phyloP scores from a whole-genome alignment of 2,797 vertebrate genomes.

The Sebastes flavidus region DNA sequence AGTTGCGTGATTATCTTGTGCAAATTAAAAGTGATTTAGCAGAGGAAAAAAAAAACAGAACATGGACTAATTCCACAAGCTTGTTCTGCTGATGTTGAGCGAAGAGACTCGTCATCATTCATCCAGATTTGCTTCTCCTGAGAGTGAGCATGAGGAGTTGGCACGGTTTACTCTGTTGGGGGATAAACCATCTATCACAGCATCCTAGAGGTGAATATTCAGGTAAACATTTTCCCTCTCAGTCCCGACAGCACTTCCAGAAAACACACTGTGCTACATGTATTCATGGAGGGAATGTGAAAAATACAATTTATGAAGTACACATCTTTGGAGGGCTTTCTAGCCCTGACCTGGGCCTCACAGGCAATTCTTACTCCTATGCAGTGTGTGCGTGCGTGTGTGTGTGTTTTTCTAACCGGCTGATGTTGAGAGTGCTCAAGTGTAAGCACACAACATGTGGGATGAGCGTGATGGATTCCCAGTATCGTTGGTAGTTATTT shows the following conservation, averaged over 20 bases:
- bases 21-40: constrained; percentile 55
- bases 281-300: neutral
- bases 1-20: constrained; percentile 55
- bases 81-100: constrained; percentile 45
- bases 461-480: constrained; percentile 64
- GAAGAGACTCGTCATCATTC: constrained; percentile 43
- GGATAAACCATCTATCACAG: constrained; percentile 27
- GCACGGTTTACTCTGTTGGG: neutral
- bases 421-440: constrained; percentile 16
- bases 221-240: neutral
- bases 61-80: constrained; percentile 44
- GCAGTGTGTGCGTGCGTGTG: neutral
- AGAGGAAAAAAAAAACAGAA: neutral
- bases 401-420: constrained; percentile 3
- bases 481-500: constrained; percentile 60
- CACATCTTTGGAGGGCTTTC: neutral
- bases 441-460: constrained; percentile 41
- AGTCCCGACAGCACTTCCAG: neutral
- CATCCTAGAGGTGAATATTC: constrained; percentile 8
- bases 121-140: constrained; percentile 22
- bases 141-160: neutral
- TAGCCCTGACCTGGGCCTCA: constrained; percentile 2
- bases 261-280: neutral
- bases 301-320: neutral
- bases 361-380: neutral